These are phyloP conservation scores for Drosophila guanche DNA, from an alignment of 1,140 invertebrate genomes.

Conservation along the genomic window DNA sequence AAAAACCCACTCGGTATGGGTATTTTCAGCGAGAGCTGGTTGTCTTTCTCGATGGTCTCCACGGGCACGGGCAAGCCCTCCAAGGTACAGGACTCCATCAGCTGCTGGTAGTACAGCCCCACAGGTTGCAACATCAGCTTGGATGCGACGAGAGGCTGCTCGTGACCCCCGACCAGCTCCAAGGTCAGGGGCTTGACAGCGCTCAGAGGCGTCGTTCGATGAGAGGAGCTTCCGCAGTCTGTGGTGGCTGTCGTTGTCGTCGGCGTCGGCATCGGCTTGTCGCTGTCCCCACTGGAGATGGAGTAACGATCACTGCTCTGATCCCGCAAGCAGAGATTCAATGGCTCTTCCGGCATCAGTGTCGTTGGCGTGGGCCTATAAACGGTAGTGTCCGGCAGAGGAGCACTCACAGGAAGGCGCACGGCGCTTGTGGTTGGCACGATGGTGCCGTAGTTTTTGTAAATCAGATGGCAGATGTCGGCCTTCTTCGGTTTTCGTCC, in stretches of 20 bases:
- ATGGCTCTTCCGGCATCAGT: conserved; percentile 86
- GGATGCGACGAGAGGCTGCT: conserved; percentile 25
- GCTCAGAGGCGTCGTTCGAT: conserved; percentile 62
- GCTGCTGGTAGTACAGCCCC: conserved; percentile 89
- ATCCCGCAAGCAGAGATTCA: conserved; percentile 92
- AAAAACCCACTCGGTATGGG: conserved; percentile 76
- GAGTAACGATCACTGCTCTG: conserved; percentile 73
- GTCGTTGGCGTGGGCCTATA: background rate
- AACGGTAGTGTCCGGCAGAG: background rate
- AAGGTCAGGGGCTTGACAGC: conserved; percentile 21
- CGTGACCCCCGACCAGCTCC: conserved; percentile 45
- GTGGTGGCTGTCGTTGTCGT: conserved; percentile 43
- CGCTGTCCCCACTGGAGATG: conserved; percentile 75
- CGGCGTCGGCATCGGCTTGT: conserved; percentile 21
- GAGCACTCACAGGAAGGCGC: conserved; percentile 7
- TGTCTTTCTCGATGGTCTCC: conserved; percentile 80
- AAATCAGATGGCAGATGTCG: conserved; percentile 95
- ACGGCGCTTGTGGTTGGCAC: conserved; percentile 84
- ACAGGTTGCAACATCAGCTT: conserved; percentile 88
- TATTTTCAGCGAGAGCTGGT: conserved; percentile 77
- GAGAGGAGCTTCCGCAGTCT: conserved; percentile 59
- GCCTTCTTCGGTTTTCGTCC: conserved; percentile 95
- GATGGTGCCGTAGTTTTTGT: conserved; percentile 95
- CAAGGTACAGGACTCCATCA: conserved; percentile 84
- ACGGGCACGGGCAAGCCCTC: conserved; percentile 48